Conservation (phyloP, 2,797 vertebrate genomes). For the Chelmon rostratus region DNA sequence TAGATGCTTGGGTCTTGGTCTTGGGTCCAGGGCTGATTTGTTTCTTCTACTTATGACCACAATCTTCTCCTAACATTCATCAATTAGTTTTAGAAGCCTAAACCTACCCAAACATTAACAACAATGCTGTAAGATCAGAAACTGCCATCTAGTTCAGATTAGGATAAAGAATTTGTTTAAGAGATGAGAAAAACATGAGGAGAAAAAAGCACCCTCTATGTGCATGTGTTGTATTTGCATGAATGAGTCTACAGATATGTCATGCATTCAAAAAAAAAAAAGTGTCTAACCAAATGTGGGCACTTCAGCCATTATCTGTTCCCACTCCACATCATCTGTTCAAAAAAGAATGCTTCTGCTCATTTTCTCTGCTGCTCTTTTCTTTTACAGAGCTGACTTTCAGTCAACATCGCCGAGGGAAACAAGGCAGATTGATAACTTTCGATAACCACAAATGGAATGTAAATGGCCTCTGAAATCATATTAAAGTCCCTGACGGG, state of each 20-base stretch:
- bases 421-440: constrained; percentile 69
- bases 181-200: not conserved
- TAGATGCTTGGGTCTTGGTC: not conserved
- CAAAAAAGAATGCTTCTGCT: constrained; percentile 21
- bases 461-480: constrained; percentile 73
- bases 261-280: not conserved
- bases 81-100: not conserved
- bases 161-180: not conserved
- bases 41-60: not conserved
- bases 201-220: not conserved
- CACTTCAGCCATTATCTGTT: not conserved
- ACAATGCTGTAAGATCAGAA: too few relatives aligned
- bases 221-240: not conserved
- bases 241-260: not conserved
- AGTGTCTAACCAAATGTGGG: not conserved
- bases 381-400: constrained; percentile 24
- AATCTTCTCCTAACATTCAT: not conserved
- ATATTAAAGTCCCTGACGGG: constrained; percentile 70
- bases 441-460: constrained; percentile 72
- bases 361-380: constrained; percentile 46
- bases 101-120: too few relatives aligned
- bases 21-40: too few relatives aligned
- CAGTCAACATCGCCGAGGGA: constrained; percentile 59
- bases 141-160: not conserved
- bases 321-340: constrained; percentile 18